Percentiles rank a stretch among this genome's conserved stretches.
Conservation (phyloP, 2,797 vertebrate genomes). For the Cichlasoma orientale region DNA sequence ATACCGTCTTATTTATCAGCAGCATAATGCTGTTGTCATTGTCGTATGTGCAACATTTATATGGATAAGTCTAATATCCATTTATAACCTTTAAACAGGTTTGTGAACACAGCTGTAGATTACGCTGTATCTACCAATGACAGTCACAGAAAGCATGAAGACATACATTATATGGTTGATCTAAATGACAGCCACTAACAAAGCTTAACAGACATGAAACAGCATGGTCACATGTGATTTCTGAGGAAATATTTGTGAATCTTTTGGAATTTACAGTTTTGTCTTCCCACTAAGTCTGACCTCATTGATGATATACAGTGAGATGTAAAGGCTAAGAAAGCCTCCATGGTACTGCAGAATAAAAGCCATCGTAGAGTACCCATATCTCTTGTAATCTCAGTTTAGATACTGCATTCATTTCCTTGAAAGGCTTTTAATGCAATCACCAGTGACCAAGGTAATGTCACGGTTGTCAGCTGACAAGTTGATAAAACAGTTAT, state of each 20-base stretch:
- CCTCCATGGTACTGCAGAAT: conserved; percentile 4
- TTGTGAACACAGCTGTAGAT: conserved; percentile 27
- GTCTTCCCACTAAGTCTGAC: not conserved
- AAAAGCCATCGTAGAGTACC: conserved; percentile 18
- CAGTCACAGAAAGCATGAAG: conserved; percentile 16
- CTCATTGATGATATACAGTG: conserved; percentile 15
- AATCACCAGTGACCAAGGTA: conserved; percentile 36
- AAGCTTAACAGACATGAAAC: conserved; percentile 33
- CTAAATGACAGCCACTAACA: conserved; percentile 23
- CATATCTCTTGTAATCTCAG: conserved; percentile 13
- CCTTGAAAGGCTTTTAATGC: conserved; percentile 37
- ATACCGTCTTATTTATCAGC: conserved; percentile 34
- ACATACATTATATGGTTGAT: conserved; percentile 9
- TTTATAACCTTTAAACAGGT: conserved; percentile 28
- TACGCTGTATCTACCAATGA: conserved; percentile 24
- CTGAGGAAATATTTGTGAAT: conserved; percentile 17
- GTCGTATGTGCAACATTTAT: conserved; percentile 5
- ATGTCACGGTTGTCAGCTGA: conserved; percentile 35
- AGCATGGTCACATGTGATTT: conserved; percentile 23
- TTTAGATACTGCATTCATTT: conserved; percentile 33
- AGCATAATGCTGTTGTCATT: conserved; percentile 29
- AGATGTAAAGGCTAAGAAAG: conserved; percentile 42
- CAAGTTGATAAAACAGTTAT: conserved; percentile 20
- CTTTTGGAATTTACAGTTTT: conserved; percentile 21
- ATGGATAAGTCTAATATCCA: conserved; percentile 19